Evolutionary conservation across 2,113 vertebrate genomes (phyloP).

Genomic region (Hypanus sabinus): DNA sequence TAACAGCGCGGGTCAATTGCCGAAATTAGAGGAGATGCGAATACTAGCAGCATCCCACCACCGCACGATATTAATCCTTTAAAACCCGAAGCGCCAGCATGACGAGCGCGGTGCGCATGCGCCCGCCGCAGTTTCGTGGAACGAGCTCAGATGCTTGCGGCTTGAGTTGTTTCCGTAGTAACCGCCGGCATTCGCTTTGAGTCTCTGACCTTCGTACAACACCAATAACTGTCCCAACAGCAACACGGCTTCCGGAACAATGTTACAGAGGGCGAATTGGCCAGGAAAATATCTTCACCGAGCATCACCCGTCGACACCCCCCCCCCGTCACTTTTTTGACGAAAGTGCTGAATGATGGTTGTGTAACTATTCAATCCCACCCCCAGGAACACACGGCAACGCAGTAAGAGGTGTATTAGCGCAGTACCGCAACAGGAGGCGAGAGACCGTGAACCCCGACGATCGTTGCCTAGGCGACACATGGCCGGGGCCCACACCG

Average conservation of each 20-base stretch:
- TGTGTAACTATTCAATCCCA: background rate
- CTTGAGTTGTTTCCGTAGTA: background rate
- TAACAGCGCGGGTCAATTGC: no score
- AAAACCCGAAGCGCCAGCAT: no score
- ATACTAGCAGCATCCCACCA: no score
- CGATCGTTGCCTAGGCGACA: background rate
- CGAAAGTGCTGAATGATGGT: no score
- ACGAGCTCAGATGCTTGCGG: background rate
- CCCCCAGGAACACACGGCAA: background rate
- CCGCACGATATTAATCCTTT: no score
- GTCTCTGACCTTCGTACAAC: background rate
- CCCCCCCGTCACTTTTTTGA: background rate
- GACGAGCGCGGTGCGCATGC: no score
- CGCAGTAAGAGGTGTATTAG: background rate
- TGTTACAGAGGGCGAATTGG: background rate
- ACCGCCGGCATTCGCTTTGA: background rate
- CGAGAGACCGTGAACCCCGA: background rate
- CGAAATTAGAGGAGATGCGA: no score
- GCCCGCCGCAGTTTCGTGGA: background rate
- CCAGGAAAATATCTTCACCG: background rate
- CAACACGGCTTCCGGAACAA: background rate
- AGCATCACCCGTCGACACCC: background rate
- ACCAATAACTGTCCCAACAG: background rate
- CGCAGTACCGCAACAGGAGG: background rate
- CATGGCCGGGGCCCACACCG: constrained; percentile 46